Evolutionary conservation across 2,797 vertebrate genomes (phyloP), one percentile per base, ranked within the genome.

Genomic region (Alauda arvensis): DNA sequence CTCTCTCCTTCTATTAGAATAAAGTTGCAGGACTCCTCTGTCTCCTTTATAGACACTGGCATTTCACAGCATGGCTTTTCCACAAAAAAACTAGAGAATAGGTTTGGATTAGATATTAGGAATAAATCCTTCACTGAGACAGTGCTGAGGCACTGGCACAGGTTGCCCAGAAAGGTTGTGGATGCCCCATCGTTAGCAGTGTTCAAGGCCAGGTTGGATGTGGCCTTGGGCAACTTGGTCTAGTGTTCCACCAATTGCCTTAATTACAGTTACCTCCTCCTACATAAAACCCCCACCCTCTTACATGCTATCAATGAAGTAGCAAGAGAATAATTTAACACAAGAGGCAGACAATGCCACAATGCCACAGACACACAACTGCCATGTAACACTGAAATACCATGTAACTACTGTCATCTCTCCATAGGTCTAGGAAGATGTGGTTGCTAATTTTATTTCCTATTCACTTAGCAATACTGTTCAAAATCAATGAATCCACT

Each of bases 351-450:
- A 71, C 52, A 59, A 76, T 23, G 57, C 49, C 57, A 56, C 0
- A 37, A 37, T 37, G 37, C 37, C 37, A 37, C 37, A 37, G 0
- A 70, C 42, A 69, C 71, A 85, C 28, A 66, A 68, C 9, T 13
- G 5, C 48, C 40, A 34, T 0, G 0, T 46, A 68, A 25, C 37
- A 18, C 5, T 8, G 20, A 10, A 81, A 46, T 42, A 55, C 5
- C 26, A 28, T 3, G 5, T 15, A 85, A 72, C 31, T 40, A 66
- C 17, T 28, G 31, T 46, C 18, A 40, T 45, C 12, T 49, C 59
- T 71, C 57, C 43, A 51, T 2, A 40, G 12, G 51, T 55, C 52
- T 76, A 61, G 34, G 25, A 31, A 80, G 51, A 75, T 2, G 0
- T 18, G 29, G 13, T 26, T 70, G n/a, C 29, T 71, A 39, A 66